Percentiles rank a stretch among this genome's conserved stretches.
Conservation (phyloP, 1,140 invertebrate species). For the Limonius californicus region DNA sequence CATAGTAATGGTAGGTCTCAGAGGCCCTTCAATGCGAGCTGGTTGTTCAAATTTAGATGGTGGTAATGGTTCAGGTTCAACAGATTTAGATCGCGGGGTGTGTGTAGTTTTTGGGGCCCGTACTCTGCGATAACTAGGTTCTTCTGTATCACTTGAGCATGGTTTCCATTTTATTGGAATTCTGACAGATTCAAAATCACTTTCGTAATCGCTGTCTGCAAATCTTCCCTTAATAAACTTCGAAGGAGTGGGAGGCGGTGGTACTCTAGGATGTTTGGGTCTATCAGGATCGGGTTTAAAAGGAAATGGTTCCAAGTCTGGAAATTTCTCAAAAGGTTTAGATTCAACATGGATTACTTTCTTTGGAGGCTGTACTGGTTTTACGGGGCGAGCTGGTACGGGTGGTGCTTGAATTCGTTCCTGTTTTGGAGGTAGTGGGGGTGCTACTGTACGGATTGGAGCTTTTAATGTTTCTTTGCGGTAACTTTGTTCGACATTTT, state of each 20-base stretch:
- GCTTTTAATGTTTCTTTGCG: slow-evolving; percentile 54
- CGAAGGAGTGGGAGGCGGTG: slow-evolving; percentile 55
- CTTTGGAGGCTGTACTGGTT: slow-evolving; percentile 34
- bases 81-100: slow-evolving; percentile 51
- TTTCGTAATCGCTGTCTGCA: slow-evolving; percentile 69
- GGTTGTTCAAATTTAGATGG: slow-evolving; percentile 58
- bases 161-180: slow-evolving; percentile 60
- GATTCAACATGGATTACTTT: slow-evolving; percentile 28
- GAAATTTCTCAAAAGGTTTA: slow-evolving; percentile 47
- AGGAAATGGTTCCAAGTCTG: slow-evolving; percentile 54
- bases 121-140: slow-evolving; percentile 54
- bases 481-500: slow-evolving; percentile 58
- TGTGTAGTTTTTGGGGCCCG: slow-evolving; percentile 49
- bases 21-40: slow-evolving; percentile 49
- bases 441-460: slow-evolving; percentile 51
- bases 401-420: slow-evolving; percentile 48
- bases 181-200: slow-evolving; percentile 56
- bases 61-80: slow-evolving; percentile 55
- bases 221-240: slow-evolving; percentile 60
- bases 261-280: slow-evolving; percentile 43
- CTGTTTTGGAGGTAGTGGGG: slow-evolving; percentile 50
- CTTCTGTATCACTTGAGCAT: slow-evolving; percentile 63
- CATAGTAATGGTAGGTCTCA: slow-evolving; percentile 42
- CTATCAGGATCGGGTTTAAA: slow-evolving; percentile 48
- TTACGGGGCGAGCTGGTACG: slow-evolving; percentile 44